Evolutionary conservation across 2,797 vertebrate genomes (phyloP).

Genomic region (Sternarchorhynchus goeldii): DNA sequence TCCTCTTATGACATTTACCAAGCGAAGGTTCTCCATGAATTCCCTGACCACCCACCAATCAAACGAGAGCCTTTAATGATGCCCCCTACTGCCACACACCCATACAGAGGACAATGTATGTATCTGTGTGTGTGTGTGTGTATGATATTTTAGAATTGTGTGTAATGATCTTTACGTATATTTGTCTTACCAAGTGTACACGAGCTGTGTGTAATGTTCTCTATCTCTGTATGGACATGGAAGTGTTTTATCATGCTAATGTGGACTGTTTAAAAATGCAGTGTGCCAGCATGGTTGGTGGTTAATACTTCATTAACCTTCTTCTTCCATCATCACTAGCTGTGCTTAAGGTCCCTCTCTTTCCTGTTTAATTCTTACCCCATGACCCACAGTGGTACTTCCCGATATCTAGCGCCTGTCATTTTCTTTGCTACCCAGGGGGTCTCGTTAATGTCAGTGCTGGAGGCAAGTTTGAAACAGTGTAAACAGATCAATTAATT

Average conservation of each 20-base stretch:
- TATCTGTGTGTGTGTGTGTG: slow-evolving; percentile 15
- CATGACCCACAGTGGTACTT: slow-evolving; percentile 35
- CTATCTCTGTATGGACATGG: slow-evolving; percentile 1
- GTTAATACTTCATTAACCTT: slow-evolving; percentile 52
- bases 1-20: slow-evolving; percentile 70
- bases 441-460: slow-evolving; percentile 50
- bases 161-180: slow-evolving; percentile 2
- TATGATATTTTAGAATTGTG: slow-evolving; percentile 22
- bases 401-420: slow-evolving; percentile 35
- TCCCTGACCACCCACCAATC: slow-evolving; percentile 53
- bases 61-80: slow-evolving; percentile 51
- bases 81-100: slow-evolving; percentile 40
- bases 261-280: slow-evolving; percentile 37
- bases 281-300: slow-evolving; percentile 37
- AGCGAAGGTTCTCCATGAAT: slow-evolving; percentile 37
- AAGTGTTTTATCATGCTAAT: neutral
- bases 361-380: neutral
- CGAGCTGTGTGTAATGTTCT: neutral
- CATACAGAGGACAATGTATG: slow-evolving; percentile 29
- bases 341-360: neutral
- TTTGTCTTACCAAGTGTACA: slow-evolving; percentile 5
- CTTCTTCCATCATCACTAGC: neutral
- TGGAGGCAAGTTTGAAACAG: slow-evolving; percentile 18
- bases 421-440: slow-evolving; percentile 46
- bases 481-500: slow-evolving; percentile 42